These are phyloP conservation scores for Tor tambroides DNA, from an alignment of 2,113 vertebrate species.

Conservation along the genomic window DNA sequence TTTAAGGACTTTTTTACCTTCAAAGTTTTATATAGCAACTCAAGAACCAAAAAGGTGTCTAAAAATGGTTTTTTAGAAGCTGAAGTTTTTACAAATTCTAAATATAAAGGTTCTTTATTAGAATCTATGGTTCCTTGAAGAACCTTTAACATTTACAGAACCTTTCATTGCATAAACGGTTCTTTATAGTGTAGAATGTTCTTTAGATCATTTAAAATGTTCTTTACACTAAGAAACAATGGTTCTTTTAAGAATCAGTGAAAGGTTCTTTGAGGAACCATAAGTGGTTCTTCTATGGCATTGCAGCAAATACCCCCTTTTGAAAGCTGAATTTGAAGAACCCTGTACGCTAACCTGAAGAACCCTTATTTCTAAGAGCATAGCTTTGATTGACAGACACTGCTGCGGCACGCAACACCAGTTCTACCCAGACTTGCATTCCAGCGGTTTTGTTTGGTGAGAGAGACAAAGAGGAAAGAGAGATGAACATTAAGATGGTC, in stretches of 20 bases:
- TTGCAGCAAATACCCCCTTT: neutral
- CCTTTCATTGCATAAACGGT: too few relatives aligned
- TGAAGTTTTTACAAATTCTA: too few relatives aligned
- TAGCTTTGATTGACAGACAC: conserved; percentile 22
- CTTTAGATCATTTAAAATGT: too few relatives aligned
- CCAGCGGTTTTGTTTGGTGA: conserved; percentile 19
- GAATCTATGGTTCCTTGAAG: neutral
- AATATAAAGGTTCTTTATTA: neutral
- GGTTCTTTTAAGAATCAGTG: too few relatives aligned
- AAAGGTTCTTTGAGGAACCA: too few relatives aligned
- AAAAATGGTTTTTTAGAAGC: neutral
- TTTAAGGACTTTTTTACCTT: neutral
- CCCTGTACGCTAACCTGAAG: neutral
- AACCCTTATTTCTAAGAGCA: neutral
- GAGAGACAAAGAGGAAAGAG: conserved; percentile 31
- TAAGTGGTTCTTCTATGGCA: neutral
- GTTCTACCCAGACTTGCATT: conserved; percentile 17
- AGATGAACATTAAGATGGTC: conserved; percentile 9
- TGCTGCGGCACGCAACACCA: neutral
- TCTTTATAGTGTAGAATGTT: too few relatives aligned
- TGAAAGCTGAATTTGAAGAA: neutral
- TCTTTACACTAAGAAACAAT: too few relatives aligned
- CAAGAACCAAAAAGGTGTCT: neutral
- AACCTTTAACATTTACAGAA: neutral
- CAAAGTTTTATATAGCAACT: neutral